Conservation (phyloP, 2,888 invertebrate species). For the Apotomis capreana region DNA sequence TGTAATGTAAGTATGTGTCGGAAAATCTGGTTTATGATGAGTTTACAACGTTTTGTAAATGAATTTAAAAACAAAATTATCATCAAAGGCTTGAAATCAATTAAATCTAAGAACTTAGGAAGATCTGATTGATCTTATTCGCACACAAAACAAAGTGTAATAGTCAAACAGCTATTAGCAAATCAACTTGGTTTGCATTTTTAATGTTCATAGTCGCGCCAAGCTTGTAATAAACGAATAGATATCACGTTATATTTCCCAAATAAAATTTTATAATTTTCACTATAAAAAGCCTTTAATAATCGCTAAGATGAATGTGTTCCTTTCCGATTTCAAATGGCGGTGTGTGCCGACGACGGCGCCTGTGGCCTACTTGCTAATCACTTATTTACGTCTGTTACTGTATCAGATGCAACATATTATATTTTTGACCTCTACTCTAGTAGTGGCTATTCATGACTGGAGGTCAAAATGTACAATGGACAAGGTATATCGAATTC, state of each 20-base stretch:
- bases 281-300: background rate
- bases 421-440: too few species aligned
- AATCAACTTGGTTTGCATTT: background rate
- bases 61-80: background rate
- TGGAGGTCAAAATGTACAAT: too few species aligned
- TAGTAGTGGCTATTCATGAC: too few species aligned
- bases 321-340: background rate
- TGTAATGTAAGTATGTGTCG: slow-evolving; percentile 18
- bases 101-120: too few species aligned
- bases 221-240: too few species aligned
- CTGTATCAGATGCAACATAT: background rate
- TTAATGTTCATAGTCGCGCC: background rate
- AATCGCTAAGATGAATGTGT: background rate
- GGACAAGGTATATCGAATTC: too few species aligned
- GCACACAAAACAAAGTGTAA: too few species aligned
- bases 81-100: background rate
- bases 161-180: too few species aligned
- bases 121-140: too few species aligned
- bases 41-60: background rate
- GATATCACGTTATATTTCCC: too few species aligned
- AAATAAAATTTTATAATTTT: background rate
- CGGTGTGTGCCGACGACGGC: background rate
- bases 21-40: background rate
- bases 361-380: background rate
- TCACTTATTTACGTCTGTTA: background rate